A percentile compares a stretch with the other conserved stretches of the same genome.
phyloP scores from a whole-genome alignment of 2,888 invertebrate genomes.

The Carterocephalus palaemon region DNA sequence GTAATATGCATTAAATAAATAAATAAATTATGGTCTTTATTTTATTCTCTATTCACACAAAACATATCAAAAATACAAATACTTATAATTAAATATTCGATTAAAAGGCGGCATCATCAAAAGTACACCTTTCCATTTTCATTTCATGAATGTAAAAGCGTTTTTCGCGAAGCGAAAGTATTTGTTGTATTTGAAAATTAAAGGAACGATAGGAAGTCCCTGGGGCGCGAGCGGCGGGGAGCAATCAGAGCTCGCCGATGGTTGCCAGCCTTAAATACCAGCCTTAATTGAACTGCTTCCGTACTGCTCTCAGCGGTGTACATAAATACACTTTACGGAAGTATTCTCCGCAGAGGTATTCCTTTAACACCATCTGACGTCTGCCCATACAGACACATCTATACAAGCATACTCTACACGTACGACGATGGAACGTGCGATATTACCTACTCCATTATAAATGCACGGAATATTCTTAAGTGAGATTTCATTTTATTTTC shows the following conservation, averaged over 20 bases:
- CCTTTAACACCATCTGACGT: slow-evolving; percentile 47
- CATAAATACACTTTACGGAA: slow-evolving; percentile 70
- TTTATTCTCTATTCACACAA: no score
- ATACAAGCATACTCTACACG: slow-evolving; percentile 7
- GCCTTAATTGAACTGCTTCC: slow-evolving; percentile 77
- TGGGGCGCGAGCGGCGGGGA: slow-evolving; percentile 49
- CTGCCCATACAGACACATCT: slow-evolving; percentile 38
- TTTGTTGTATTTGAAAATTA: slow-evolving; percentile 76
- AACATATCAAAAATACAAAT: no score
- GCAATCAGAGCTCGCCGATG: slow-evolving; percentile 72
- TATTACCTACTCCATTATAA: slow-evolving; percentile 20
- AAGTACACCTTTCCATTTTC: slow-evolving; percentile 32
- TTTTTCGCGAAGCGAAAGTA: slow-evolving; percentile 50
- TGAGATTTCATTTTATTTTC: slow-evolving; percentile 17
- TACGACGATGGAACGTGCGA: slow-evolving; percentile 15
- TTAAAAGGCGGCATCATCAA: slow-evolving; percentile 18
- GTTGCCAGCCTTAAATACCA: slow-evolving; percentile 76
- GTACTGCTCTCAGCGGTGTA: slow-evolving; percentile 53
- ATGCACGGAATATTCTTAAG: slow-evolving; percentile 21
- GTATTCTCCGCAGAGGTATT: slow-evolving; percentile 62
- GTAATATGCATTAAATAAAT: no score
- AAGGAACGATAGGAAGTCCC: slow-evolving; percentile 63
- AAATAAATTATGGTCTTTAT: no score
- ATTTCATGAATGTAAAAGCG: slow-evolving; percentile 36
- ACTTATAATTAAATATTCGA: no score